These are phyloP conservation scores for Orthosia cruda DNA, from an alignment of 2,888 invertebrate species.

Conservation along the genomic window DNA sequence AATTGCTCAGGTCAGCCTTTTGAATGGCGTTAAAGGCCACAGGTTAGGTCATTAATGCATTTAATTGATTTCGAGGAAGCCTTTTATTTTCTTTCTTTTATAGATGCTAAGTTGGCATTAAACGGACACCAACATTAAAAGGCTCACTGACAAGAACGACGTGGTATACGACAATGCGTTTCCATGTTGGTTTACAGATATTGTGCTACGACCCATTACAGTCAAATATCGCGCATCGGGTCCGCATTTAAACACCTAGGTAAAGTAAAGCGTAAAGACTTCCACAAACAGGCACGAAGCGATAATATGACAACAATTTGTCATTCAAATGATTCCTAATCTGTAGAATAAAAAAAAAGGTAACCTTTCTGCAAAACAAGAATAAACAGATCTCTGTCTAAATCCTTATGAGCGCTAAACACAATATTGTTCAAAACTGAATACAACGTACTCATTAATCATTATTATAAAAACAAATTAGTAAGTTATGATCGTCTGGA, in stretches of 20 bases:
- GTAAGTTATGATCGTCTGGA: background rate
- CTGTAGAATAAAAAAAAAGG: too few species aligned
- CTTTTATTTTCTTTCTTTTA: background rate
- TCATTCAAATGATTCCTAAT: too few species aligned
- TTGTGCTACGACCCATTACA: too few species aligned
- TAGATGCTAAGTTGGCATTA: background rate
- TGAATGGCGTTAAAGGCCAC: background rate
- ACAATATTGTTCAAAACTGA: background rate
- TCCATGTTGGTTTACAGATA: too few species aligned
- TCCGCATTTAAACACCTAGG: too few species aligned
- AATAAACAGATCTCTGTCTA: background rate
- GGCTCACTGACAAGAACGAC: too few species aligned
- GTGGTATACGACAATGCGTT: too few species aligned
- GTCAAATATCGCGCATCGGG: too few species aligned
- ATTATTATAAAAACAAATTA: background rate
- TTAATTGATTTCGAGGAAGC: constrained; percentile 9
- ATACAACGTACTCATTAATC: background rate
- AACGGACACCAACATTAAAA: too few species aligned
- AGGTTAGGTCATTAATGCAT: background rate
- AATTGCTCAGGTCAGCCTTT: background rate
- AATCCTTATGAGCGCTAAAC: background rate
- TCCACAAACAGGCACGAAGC: too few species aligned
- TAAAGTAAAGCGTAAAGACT: too few species aligned
- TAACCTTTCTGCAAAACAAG: background rate
- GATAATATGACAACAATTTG: too few species aligned